Evolutionary conservation across 2,797 vertebrate genomes (phyloP).

Genomic region (Gorsachius magnificus): DNA sequence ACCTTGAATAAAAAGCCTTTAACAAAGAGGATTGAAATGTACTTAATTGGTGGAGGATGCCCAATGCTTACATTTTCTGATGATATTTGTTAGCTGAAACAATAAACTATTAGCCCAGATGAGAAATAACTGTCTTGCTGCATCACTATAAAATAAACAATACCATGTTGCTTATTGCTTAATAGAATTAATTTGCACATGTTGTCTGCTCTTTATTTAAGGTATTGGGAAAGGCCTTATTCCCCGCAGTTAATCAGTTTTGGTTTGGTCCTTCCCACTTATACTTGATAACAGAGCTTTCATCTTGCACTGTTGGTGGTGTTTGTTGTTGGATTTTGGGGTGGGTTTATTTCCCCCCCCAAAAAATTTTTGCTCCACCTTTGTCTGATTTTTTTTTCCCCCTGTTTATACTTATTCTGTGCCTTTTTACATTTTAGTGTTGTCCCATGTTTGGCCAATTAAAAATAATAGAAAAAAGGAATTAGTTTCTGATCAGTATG

Average conservation of each 20-base stretch:
- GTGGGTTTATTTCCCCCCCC: background rate
- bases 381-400: background rate
- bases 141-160: background rate
- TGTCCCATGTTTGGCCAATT: background rate
- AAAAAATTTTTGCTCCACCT: background rate
- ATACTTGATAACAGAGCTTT: background rate
- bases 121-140: background rate
- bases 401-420: background rate
- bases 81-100: background rate
- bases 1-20: background rate
- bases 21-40: background rate
- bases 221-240: background rate
- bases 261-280: background rate
- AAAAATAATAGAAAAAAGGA: background rate
- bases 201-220: background rate
- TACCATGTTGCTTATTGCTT: background rate
- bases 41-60: background rate
- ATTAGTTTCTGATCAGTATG: background rate
- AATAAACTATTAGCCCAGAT: background rate
- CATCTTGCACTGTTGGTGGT: background rate
- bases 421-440: background rate
- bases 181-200: background rate
- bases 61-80: fast-evolving
- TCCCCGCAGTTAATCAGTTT: background rate
- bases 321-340: background rate